Evolutionary conservation across 2,797 vertebrate genomes (phyloP), one percentile per base, ranked within the genome.

Genomic region (Cottoperca gobio): DNA sequence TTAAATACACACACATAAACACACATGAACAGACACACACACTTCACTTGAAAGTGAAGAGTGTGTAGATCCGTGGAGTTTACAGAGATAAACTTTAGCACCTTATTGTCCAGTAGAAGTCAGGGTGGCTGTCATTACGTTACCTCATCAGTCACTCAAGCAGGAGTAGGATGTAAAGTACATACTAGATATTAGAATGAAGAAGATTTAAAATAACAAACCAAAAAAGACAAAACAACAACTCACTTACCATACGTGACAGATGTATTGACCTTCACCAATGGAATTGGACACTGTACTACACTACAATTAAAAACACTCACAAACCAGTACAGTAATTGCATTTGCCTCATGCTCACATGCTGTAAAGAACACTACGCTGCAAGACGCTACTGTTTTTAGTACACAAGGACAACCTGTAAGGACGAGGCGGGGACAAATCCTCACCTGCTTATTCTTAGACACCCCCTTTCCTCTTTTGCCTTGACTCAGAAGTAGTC

Each of bases 61-160:
- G 88, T 84, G 86, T 82, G 81, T 75, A 63, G 66, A 73, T 69
- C 59, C 70, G 59, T 70, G 81, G 87, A 82, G 91, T 93, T 93
- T 92, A 91, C 90, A 81, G 55, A 85, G 85, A 88, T 88, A 69
- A 89, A 84, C 79, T 75, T 91, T 89, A 90, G 93, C 93, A 94
- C 92, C 92, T 94, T 93, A 94, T 91, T 83, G 83, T 83, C 87
- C 82, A 63, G 54, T 85, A 73, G 77, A 83, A 81, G 81, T 89
- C 79, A 79, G 85, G 81, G 83, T 85, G 86, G 87, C 87, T 85
- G 85, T 90, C 86, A 79, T 85, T 79, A 68, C 37, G 62, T 88
- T 89, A 91, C 90, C 91, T 93, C 91, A 91, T 89, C 79, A 58
- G 86, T 85, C 82, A 68, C 74, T 86, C 76, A 13, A 76, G 86